These are phyloP conservation scores for Zeugodacus cucurbitae DNA, from an alignment of 1,140 invertebrate genomes.

Conservation along the genomic window DNA sequence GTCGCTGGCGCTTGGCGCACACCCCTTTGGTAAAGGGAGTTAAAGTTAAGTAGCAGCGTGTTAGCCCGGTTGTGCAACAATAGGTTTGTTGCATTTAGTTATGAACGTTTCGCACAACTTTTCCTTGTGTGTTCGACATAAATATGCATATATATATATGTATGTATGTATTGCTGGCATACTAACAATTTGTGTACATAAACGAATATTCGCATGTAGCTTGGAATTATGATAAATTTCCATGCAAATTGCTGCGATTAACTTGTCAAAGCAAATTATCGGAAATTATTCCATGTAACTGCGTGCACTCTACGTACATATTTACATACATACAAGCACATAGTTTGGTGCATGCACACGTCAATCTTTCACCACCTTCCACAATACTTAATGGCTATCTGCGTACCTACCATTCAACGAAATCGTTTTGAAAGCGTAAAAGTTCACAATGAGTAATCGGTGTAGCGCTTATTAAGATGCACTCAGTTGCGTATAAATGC, in stretches of 20 bases:
- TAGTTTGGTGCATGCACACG: background rate
- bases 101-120: background rate
- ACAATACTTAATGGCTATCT: background rate
- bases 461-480: background rate
- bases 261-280: conserved; percentile 47
- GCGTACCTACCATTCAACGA: background rate
- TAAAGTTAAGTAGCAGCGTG: background rate
- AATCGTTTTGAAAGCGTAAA: background rate
- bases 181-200: background rate
- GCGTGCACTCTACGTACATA: background rate
- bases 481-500: background rate
- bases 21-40: background rate
- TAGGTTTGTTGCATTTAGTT: background rate
- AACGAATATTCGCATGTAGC: background rate
- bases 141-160: too few relatives aligned
- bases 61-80: background rate
- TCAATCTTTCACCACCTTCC: conserved; percentile 15
- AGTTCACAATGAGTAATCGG: background rate
- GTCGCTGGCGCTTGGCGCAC: background rate
- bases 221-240: conserved; percentile 45
- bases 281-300: conserved; percentile 42
- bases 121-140: too few relatives aligned
- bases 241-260: conserved; percentile 47
- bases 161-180: background rate
- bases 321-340: background rate